Conservation (phyloP, 2,888 invertebrate genomes). For the Asteroscopus sphinx region DNA sequence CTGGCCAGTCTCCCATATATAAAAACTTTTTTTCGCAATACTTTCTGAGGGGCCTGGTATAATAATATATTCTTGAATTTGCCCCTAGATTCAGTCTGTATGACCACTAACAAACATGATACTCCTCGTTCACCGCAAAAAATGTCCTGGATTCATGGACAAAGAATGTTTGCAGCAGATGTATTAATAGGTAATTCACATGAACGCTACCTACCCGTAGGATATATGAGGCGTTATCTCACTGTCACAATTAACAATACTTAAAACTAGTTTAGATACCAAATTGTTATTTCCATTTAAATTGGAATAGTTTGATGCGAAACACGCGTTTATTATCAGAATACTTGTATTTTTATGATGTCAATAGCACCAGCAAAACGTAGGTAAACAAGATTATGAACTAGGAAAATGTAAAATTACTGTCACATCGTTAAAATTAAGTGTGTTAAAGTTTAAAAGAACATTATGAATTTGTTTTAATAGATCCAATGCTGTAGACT, state of each 20-base stretch:
- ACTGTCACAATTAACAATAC: not conserved
- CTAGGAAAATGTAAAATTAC: slow-evolving; percentile 2
- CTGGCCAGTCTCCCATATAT: too few relatives aligned
- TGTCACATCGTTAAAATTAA: not conserved
- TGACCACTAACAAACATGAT: too few relatives aligned
- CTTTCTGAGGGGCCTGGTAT: too few relatives aligned
- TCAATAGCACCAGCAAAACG: not conserved
- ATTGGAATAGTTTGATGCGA: slow-evolving; percentile 22
- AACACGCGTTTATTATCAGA: slow-evolving; percentile 18
- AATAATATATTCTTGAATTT: too few relatives aligned
- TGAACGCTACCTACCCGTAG: too few relatives aligned
- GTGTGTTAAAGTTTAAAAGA: not conserved
- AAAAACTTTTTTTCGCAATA: too few relatives aligned
- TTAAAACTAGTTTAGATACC: slow-evolving; percentile 9
- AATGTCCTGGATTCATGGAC: too few relatives aligned
- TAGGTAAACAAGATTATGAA: slow-evolving; percentile 1
- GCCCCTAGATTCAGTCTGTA: too few relatives aligned
- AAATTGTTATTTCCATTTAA: slow-evolving; percentile 8
- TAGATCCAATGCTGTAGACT: slow-evolving; percentile 21
- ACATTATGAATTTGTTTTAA: slow-evolving; percentile 4
- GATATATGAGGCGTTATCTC: not conserved
- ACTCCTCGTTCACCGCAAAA: too few relatives aligned
- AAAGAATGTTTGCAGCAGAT: too few relatives aligned
- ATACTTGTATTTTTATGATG: not conserved
- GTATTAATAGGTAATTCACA: not conserved